A percentile compares a stretch with the other conserved stretches of the same genome.
Conservation (phyloP, 2,797 vertebrate species). For the Botia kubotai region DNA sequence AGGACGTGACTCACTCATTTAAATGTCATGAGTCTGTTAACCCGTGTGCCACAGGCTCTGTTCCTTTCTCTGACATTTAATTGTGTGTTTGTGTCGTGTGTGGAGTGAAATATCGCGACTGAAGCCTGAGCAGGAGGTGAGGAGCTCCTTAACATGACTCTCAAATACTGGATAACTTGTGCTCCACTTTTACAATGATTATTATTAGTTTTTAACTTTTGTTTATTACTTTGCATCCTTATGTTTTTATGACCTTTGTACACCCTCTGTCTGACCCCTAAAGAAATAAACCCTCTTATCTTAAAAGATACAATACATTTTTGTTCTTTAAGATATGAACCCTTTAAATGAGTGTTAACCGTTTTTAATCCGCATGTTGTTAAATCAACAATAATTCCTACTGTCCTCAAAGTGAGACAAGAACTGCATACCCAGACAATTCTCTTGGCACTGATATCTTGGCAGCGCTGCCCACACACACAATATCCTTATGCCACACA, state of each 20-base stretch:
- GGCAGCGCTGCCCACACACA: background rate
- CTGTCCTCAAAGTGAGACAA: background rate
- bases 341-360: background rate
- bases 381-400: background rate
- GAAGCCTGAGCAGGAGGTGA: constrained; percentile 11
- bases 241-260: background rate
- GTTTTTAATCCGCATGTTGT: background rate
- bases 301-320: background rate
- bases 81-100: constrained; percentile 47
- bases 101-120: constrained; percentile 49
- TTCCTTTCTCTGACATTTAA: constrained; percentile 57
- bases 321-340: background rate
- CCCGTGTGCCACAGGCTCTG: constrained; percentile 8
- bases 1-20: constrained; percentile 54
- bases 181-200: too few species aligned
- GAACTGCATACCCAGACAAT: constrained; percentile 12
- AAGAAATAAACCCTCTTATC: background rate
- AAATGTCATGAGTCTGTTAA: constrained; percentile 65
- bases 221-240: background rate
- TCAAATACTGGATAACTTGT: too few species aligned
- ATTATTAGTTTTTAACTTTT: too few species aligned
- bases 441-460: constrained; percentile 18
- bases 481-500: background rate
- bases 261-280: too few species aligned
- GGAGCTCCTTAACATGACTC: background rate